These are phyloP conservation scores for Lutjanus campechanus DNA, from an alignment of 2,797 vertebrate species.

Conservation along the genomic window DNA sequence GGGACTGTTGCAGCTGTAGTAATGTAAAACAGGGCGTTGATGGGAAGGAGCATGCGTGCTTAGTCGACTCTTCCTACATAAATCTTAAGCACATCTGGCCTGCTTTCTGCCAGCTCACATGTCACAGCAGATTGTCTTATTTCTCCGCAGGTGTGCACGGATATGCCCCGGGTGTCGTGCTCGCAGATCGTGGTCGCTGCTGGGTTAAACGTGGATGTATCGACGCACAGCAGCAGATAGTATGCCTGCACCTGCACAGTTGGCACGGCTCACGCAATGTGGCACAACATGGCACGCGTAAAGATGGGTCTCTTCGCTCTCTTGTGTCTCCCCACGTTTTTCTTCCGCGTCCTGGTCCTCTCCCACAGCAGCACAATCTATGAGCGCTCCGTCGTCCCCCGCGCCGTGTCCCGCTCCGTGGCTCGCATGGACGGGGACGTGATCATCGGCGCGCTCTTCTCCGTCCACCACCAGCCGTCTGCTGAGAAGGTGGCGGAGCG, in stretches of 20 bases:
- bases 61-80: slow-evolving; percentile 34
- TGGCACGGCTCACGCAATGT: slow-evolving; percentile 76
- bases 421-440: slow-evolving; percentile 98
- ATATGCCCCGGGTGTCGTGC: slow-evolving; percentile 60
- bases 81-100: slow-evolving; percentile 49
- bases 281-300: slow-evolving; percentile 86
- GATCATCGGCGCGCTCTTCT: slow-evolving; percentile 98
- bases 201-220: slow-evolving; percentile 75
- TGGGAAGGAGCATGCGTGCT: slow-evolving; percentile 60
- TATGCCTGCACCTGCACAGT: slow-evolving; percentile 74
- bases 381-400: slow-evolving; percentile 84
- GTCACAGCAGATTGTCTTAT: slow-evolving; percentile 52
- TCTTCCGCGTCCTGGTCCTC: slow-evolving; percentile 85
- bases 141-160: slow-evolving; percentile 68
- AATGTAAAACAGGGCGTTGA: slow-evolving; percentile 54
- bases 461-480: slow-evolving; percentile 97
- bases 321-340: slow-evolving; percentile 85
- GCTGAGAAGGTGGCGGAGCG: slow-evolving; percentile 97
- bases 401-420: slow-evolving; percentile 91
- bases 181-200: slow-evolving; percentile 72
- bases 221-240: slow-evolving; percentile 67
- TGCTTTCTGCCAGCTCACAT: slow-evolving; percentile 27
- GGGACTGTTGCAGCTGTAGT: slow-evolving; percentile 28
- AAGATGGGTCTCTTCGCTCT: slow-evolving; percentile 89
- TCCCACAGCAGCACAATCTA: slow-evolving; percentile 82